Evolutionary conservation across 2,113 vertebrate genomes (phyloP), one percentile per base, ranked within the genome.

Genomic region (Caretta caretta): DNA sequence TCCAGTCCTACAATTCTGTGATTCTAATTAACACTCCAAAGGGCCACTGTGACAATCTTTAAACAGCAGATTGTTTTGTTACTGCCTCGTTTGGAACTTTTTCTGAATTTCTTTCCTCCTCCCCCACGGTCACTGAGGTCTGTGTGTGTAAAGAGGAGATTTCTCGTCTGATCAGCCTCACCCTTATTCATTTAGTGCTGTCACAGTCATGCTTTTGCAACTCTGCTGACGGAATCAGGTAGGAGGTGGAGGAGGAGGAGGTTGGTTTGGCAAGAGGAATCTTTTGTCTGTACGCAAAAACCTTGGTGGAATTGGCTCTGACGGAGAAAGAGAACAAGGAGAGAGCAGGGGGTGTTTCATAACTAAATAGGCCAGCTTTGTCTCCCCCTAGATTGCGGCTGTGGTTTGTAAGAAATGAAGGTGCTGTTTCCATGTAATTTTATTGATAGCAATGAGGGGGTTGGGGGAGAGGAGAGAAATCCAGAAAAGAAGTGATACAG

Each of bases 181-280:
- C 86, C 86, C 86, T 85, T 85, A 91, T 6, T 96, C 91, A 91
- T 94, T 93, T 93, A 78, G 24, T 75, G 29, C 79, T 91, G 87
- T 91, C 92, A 85, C 86, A 84, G 89, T 92, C 90, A 91, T 38
- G 86, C 89, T 94, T 95, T 91, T 96, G 87, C 87, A 96, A 95
- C 81, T 95, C 65, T 90, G 94, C 93, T 97, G 96, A 97, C 1
- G 24, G 94, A 95, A 96, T 92, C 81, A 91, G 86, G 96, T 92
- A 92, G 95, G 90, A 97, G 97, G 53, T 54, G 53, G 94, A 93
- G 16, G 62, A 35, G 76, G 88, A 91, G 82, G 93, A 57, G 94
- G 93, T 65, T 92, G 94, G 93, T 90, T 92, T 24, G 5, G 87
- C 93, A 96, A 93, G 92, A 96, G 84, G 17, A 96, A 25, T 51